Evolutionary conservation across 2,797 vertebrate species (phyloP).

Genomic region (Hippoglossus hippoglossus): DNA sequence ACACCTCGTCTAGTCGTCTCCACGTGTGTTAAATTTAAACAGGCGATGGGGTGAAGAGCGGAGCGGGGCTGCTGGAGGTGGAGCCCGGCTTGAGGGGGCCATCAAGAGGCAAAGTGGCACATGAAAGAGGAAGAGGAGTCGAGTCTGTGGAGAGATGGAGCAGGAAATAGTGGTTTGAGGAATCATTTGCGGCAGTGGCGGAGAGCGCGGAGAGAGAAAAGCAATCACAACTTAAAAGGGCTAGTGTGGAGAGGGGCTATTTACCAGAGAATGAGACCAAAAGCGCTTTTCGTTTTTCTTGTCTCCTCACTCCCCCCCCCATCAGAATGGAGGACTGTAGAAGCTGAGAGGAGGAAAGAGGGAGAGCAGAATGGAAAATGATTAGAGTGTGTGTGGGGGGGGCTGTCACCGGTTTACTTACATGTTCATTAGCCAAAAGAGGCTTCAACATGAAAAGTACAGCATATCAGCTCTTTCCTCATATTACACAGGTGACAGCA

Average conservation of each 20-base stretch:
- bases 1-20: constrained; percentile 15
- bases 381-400: constrained; percentile 33
- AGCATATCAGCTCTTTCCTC: constrained; percentile 50
- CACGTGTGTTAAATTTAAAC: constrained; percentile 54
- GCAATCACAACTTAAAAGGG: constrained; percentile 81
- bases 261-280: constrained; percentile 80
- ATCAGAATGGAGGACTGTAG: constrained; percentile 47
- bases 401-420: constrained; percentile 60
- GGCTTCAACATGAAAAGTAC: constrained; percentile 47
- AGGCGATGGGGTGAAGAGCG: constrained; percentile 4
- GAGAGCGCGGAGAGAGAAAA: constrained; percentile 74
- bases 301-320: constrained; percentile 41
- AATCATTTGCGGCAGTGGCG: constrained; percentile 68
- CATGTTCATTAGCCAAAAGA: constrained; percentile 59
- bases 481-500: constrained; percentile 43
- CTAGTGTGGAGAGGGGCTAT: constrained; percentile 78
- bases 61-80: constrained; percentile 9
- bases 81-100: constrained; percentile 33
- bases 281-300: constrained; percentile 72
- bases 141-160: constrained; percentile 71
- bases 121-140: constrained; percentile 69
- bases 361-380: constrained; percentile 42
- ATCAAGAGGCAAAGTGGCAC: constrained; percentile 67
- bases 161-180: constrained; percentile 77
- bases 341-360: constrained; percentile 31